Base-by-base conservation (phyloP, 2,888 invertebrate species). In the Spilosoma lubricipeda region DNA sequence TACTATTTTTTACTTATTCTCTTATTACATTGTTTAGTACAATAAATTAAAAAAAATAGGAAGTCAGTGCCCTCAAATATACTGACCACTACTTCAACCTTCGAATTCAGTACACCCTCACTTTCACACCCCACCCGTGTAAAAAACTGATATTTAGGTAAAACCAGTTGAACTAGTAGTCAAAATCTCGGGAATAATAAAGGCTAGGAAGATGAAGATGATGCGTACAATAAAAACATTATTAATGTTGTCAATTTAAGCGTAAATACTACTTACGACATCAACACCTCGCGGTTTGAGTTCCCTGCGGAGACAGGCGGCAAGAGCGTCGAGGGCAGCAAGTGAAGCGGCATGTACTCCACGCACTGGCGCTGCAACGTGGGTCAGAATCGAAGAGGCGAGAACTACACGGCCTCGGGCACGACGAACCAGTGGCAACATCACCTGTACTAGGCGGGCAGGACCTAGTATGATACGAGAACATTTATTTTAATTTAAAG, bases 321-420 rank as follows among this genome's bases (percentile, higher is more conserved):
- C 97, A 88, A 98, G 97, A 18, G 98, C 97, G 90, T 98, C 98
- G 15, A 98, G 95, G 0, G 98, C 98, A 67, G 97, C 97, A 82
- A 98, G 96, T 8, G 97, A 96, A 70, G 98, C 97, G 77, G 98
- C 98, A 90, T 98, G 98, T 71, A 98, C 97, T 36, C 98, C 98
- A 70, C 98, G 96, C 65, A 98, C 97, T 0, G 98, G 98, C 13
- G 98, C 97, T 0, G 98, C 97, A 68, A 98, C 97, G 83, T 97
- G 97, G 66, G 98, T 98, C 82, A 98, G 95, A 82, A 98, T 97
- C 73, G 98, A 98, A 65, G 98, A 97, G 18, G 98, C 96, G 86
- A 98, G 97, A 66, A 98, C 97, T 64, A 98, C 96, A 75, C 98
- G 97, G 81, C 98, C 98, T 87, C 97, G 97, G 8, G 98, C 97